Base-by-base conservation (phyloP, 2,797 vertebrate genomes). In the Eidolon dupreanum region DNA sequence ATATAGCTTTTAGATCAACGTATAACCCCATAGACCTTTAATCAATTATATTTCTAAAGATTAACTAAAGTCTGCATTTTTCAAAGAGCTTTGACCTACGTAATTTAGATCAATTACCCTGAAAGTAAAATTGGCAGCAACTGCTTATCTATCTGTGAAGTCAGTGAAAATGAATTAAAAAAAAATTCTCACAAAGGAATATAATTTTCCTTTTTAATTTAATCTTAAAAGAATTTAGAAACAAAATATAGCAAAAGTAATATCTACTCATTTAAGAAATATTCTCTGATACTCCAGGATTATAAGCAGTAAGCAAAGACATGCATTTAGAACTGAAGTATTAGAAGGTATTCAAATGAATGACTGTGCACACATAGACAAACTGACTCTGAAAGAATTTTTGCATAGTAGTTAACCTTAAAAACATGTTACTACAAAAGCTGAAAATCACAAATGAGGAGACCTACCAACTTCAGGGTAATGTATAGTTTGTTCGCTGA, bases 71-170 rank as follows among this genome's bases (percentile, higher is more conserved):
- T 86, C 92, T 92, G 51, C 55, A 94, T 81, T 92, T 97, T 94
- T 93, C 89, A 92, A 95, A 96, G 71, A 93, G 65, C 49, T 93
- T 82, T 95, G 77, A 31, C 68, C 61, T 90, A 94, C 26, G 73
- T 96, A 85, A 97, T 93, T 96, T 90, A 55, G 51, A 96, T 96
- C 85, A 96, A 96, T 97, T 97, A 90, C 88, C 49, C 19, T 93
- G 78, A 88, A 94, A 92, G 70, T 95, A 49, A 93, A 95, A 96
- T 82, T 90, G 75, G 78, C 71, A 97, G 75, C 38, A 61, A 90
- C 79, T 90, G 61, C 94, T 94, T 95, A 94, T 96, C 82, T 96
- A 86, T 87, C 57, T 92, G 28, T 94, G 93, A 89, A 92, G 74
- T 92, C 71, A 65, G n/a, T 53, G 36, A 63, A 95, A 77, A 92